phyloP scores from a whole-genome alignment of 2,888 invertebrate species.

The Barypeithes pellucidus region DNA sequence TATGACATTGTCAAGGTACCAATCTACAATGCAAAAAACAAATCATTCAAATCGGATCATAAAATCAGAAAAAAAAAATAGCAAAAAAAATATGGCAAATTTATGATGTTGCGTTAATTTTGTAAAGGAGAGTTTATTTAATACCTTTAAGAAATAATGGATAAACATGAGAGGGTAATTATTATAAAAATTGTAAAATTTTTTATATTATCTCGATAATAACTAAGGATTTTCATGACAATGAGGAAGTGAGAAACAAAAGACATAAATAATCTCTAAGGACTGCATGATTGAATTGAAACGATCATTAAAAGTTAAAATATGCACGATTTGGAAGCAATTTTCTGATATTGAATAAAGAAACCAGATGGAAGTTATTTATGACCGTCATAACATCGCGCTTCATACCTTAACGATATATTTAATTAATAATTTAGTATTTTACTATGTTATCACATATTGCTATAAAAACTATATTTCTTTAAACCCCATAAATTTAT shows the following conservation, averaged over 20 bases:
- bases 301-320: conserved; percentile 31
- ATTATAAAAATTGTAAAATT: conserved; percentile 19
- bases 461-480: background rate
- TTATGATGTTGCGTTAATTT: too few species aligned
- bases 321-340: conserved; percentile 21
- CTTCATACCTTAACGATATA: conserved; percentile 29
- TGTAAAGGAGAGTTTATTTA: too few species aligned
- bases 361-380: conserved; percentile 36
- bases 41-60: too few species aligned
- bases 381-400: conserved; percentile 23
- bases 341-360: conserved; percentile 25
- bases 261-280: conserved; percentile 21
- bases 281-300: conserved; percentile 34
- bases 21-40: too few species aligned
- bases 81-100: too few species aligned
- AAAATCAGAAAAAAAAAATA: too few species aligned
- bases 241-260: conserved; percentile 34
- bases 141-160: background rate
- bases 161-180: conserved; percentile 14
- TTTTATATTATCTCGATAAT: conserved; percentile 23
- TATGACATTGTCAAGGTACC: too few species aligned
- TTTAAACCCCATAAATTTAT: too few species aligned
- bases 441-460: conserved; percentile 21
- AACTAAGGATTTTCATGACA: conserved; percentile 17
- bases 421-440: conserved; percentile 25